Evolutionary conservation across 2,888 invertebrate species (phyloP).

Genomic region (Meandrusa payeni): DNA sequence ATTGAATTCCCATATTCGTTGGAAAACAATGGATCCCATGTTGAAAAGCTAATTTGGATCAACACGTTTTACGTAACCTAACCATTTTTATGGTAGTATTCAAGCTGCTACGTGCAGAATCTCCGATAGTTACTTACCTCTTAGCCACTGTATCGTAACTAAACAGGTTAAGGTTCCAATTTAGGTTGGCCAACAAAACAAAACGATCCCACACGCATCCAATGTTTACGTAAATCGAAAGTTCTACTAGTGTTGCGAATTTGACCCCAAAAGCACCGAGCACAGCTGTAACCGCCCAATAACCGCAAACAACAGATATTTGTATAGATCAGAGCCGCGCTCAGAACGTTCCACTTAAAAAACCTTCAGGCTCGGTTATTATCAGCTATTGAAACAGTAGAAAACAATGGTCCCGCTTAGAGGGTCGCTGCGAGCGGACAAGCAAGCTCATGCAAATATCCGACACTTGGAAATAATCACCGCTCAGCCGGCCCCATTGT

Average conservation of each 20-base stretch:
- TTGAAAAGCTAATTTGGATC: no score
- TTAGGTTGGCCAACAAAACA: no score
- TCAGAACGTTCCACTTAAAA: conserved; percentile 63
- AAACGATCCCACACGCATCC: no score
- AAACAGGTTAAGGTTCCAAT: no score
- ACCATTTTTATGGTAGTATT: no score
- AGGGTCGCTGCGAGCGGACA: conserved; percentile 53
- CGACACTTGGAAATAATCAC: conserved; percentile 58
- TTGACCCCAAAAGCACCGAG: conserved; percentile 38
- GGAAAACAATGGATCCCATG: no score
- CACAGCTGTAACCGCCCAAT: conserved; percentile 39
- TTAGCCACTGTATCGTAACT: no score
- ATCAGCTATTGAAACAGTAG: conserved; percentile 63
- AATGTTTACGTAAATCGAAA: no score
- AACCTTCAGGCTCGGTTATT: conserved; percentile 56
- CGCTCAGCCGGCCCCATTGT: conserved; percentile 52
- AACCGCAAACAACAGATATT: conserved; percentile 48
- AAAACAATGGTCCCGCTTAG: conserved; percentile 67
- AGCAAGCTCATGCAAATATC: conserved; percentile 61
- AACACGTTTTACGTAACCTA: no score
- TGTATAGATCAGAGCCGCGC: conserved; percentile 46
- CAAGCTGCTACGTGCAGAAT: no score
- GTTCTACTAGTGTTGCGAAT: conserved; percentile 25
- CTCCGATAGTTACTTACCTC: no score
- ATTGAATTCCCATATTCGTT: no score